Conservation (phyloP, 2,888 invertebrate genomes). For the Pecten maximus region DNA sequence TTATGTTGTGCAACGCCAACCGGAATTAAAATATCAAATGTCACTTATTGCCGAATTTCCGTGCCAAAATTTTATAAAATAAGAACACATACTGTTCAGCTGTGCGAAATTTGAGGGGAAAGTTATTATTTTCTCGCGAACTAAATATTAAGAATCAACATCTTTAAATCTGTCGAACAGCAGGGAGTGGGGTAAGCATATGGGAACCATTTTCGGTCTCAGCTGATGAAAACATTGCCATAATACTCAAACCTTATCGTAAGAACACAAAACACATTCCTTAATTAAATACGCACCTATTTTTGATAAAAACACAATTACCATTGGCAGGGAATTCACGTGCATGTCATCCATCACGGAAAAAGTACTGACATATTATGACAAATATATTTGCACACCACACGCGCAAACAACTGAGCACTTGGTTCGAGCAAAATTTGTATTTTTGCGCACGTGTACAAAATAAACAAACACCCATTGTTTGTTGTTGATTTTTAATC, state of each 20-base stretch:
- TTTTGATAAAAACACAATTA: slow-evolving; percentile 41
- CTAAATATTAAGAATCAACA: background rate
- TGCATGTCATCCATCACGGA: slow-evolving; percentile 38
- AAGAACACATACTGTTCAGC: background rate
- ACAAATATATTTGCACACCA: slow-evolving; percentile 46
- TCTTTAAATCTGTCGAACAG: background rate
- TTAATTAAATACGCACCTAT: slow-evolving; percentile 42
- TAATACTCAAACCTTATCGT: background rate
- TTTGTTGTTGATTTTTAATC: background rate
- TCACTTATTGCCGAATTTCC: background rate
- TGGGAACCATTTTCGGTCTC: background rate
- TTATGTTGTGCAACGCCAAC: background rate
- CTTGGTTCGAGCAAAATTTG: slow-evolving; percentile 39
- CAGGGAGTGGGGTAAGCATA: background rate
- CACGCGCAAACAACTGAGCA: slow-evolving; percentile 30
- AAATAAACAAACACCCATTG: background rate
- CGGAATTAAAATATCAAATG: background rate
- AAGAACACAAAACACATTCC: slow-evolving; percentile 40
- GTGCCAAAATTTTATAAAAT: background rate
- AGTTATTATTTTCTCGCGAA: slow-evolving; percentile 2
- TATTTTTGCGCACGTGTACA: slow-evolving; percentile 28
- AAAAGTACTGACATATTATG: slow-evolving; percentile 36
- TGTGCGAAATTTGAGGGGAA: background rate
- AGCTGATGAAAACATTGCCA: background rate
- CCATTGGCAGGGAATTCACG: slow-evolving; percentile 37